Conservation (phyloP, 1,140 invertebrate genomes). For the Stenopsyche tienmushanensis region DNA sequence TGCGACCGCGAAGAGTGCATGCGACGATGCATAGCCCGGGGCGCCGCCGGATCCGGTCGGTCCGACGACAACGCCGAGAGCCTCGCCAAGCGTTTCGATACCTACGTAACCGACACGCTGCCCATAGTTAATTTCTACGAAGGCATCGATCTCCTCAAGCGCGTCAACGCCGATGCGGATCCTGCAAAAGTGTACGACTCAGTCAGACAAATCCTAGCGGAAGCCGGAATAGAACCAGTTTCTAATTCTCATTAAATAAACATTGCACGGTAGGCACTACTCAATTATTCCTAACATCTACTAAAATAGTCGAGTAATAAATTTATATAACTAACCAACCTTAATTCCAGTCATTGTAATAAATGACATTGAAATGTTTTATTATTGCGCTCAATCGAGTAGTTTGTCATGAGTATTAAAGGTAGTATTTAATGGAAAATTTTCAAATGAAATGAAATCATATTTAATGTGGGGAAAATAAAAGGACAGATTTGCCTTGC, state of each 20-base stretch:
- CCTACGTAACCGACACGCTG: constrained; percentile 87
- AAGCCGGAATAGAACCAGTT: constrained; percentile 43
- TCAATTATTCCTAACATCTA: too few species aligned
- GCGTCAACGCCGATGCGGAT: constrained; percentile 70
- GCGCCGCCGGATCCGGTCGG: constrained; percentile 85
- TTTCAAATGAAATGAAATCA: too few species aligned
- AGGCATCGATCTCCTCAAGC: constrained; percentile 69
- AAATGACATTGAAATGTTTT: too few species aligned
- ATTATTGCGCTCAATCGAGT: too few species aligned
- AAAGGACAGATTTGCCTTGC: too few species aligned
- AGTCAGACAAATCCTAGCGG: constrained; percentile 53
- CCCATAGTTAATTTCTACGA: constrained; percentile 92
- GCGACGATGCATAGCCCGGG: constrained; percentile 80
- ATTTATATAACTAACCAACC: not conserved
- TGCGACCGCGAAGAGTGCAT: constrained; percentile 84
- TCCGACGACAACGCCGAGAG: constrained; percentile 94
- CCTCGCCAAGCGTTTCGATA: constrained; percentile 86
- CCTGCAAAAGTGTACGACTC: constrained; percentile 71
- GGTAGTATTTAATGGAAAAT: too few species aligned
- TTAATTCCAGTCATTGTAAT: too few species aligned
- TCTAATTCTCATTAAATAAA: not conserved
- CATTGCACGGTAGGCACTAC: too few species aligned
- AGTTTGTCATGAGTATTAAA: too few species aligned
- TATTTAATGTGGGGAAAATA: too few species aligned
- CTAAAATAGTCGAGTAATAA: too few species aligned